Conservation (phyloP, 2,797 vertebrate genomes). For the Notolepis coatsorum region DNA sequence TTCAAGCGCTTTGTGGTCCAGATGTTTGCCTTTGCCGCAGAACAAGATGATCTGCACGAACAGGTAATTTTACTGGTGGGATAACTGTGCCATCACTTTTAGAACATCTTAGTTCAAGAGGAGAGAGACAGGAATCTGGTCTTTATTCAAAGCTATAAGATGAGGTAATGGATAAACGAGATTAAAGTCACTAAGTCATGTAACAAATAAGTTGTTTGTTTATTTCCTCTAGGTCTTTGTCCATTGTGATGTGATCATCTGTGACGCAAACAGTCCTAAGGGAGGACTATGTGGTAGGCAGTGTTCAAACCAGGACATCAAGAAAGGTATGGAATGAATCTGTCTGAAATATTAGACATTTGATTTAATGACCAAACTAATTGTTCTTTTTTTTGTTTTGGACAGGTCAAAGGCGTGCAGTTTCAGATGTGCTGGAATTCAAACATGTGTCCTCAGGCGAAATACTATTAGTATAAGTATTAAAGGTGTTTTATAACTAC, state of each 20-base stretch:
- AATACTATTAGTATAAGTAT: constrained; percentile 45
- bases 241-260: constrained; percentile 83
- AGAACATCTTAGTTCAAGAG: no score
- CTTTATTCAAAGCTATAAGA: no score
- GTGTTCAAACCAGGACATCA: constrained; percentile 55
- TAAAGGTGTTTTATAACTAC: constrained; percentile 16
- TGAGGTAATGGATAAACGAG: no score
- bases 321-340: constrained; percentile 42
- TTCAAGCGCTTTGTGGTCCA: constrained; percentile 86
- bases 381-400: neutral
- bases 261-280: constrained; percentile 65
- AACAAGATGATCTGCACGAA: constrained; percentile 37
- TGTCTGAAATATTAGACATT: neutral
- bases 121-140: no score
- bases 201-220: neutral
- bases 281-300: constrained; percentile 61
- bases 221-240: constrained; percentile 77
- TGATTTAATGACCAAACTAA: neutral
- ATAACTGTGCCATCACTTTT: no score
- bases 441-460: constrained; percentile 70
- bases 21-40: constrained; percentile 79
- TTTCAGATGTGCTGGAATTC: neutral
- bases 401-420: constrained; percentile 61
- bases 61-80: constrained; percentile 70
- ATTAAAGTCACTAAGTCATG: no score